Percentiles rank a stretch among this genome's conserved stretches.
Evolutionary conservation across 2,888 invertebrate species (phyloP).

Genomic region (Dryococelus australis): DNA sequence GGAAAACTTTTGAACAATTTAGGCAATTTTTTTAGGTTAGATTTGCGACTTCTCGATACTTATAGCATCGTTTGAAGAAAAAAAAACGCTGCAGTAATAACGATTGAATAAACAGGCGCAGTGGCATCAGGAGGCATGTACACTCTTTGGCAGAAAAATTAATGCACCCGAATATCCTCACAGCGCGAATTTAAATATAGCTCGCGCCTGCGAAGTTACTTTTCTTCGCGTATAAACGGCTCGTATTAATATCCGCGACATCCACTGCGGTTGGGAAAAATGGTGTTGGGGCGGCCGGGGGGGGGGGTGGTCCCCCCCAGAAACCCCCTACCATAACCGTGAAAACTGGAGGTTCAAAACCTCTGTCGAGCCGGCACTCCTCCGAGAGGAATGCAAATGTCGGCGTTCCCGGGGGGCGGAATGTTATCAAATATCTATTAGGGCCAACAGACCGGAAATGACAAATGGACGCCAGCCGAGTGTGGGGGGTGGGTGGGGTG

Average conservation of each 20-base stretch:
- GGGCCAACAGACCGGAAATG: constrained; percentile 2
- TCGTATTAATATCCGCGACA: neutral
- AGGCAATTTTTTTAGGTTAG: too few relatives aligned
- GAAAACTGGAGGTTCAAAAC: neutral
- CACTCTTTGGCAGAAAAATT: too few relatives aligned
- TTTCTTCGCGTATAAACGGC: neutral
- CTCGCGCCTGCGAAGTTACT: neutral
- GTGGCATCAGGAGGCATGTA: too few relatives aligned
- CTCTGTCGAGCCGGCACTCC: neutral
- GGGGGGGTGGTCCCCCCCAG: too few relatives aligned
- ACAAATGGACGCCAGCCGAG: neutral
- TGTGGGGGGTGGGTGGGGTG: too few relatives aligned
- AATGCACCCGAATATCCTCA: neutral
- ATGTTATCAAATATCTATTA: constrained; percentile 7
- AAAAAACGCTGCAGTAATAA: too few relatives aligned
- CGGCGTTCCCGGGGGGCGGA: neutral
- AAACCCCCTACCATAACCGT: neutral
- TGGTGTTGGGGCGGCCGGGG: too few relatives aligned
- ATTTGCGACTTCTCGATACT: too few relatives aligned
- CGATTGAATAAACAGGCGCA: too few relatives aligned
- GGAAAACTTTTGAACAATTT: too few relatives aligned
- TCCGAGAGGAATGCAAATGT: neutral
- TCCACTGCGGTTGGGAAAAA: neutral
- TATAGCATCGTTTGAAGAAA: too few relatives aligned
- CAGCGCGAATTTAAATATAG: neutral